phyloP scores from a whole-genome alignment of 2,113 vertebrate genomes.

The Pristiophorus japonicus region DNA sequence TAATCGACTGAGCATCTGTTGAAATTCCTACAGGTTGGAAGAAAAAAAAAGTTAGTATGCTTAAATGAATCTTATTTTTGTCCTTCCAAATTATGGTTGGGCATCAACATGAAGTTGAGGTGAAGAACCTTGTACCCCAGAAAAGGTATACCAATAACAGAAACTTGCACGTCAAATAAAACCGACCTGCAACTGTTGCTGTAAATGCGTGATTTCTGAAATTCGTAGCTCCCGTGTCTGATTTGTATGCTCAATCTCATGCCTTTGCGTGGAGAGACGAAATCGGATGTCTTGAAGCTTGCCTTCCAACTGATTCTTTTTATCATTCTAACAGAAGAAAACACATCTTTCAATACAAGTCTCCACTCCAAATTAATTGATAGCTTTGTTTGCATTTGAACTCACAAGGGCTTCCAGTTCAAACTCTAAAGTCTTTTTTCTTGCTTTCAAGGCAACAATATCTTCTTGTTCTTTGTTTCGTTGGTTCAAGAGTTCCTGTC shows the following conservation, averaged over 20 bases:
- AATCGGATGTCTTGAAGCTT: conserved; percentile 92
- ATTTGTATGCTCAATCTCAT: conserved; percentile 93
- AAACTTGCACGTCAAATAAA: not conserved
- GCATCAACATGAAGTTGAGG: not conserved
- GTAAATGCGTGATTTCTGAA: conserved; percentile 88
- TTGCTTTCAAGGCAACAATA: conserved; percentile 87
- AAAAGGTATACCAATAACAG: not conserved
- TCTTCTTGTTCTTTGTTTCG: conserved; percentile 94
- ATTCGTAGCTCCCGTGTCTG: conserved; percentile 86
- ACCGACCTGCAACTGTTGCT: conserved; percentile 87
- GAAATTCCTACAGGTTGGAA: conserved; percentile 75
- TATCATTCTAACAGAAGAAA: conserved; percentile 71
- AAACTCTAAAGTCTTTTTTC: conserved; percentile 95
- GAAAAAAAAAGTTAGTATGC: not conserved
- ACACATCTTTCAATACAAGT: not conserved
- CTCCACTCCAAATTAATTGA: not conserved
- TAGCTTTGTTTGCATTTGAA: not conserved
- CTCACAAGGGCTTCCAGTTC: conserved; percentile 90
- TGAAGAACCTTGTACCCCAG: not conserved
- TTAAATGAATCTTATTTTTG: not conserved
- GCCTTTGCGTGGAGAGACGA: conserved; percentile 79
- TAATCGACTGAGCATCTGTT: conserved; percentile 88
- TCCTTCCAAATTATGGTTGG: not conserved
- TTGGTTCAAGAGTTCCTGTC: conserved; percentile 89
- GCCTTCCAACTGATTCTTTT: conserved; percentile 87